Evolutionary conservation across 2,888 invertebrate genomes (phyloP), one percentile per base, ranked within the genome.

Genomic region (Philereme transversata): DNA sequence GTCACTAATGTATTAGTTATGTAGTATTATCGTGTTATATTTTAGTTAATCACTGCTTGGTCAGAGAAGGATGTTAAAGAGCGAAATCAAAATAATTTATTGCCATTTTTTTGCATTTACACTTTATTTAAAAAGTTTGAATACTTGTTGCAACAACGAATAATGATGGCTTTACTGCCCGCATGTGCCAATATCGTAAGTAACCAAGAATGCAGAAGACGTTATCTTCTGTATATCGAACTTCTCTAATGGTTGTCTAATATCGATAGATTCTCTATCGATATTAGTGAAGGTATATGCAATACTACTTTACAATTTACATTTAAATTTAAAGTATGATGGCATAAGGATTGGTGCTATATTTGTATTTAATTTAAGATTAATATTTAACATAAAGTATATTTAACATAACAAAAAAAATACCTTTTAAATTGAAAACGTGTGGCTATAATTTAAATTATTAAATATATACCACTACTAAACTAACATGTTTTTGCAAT

Each of bases 31-130:
- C 22, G 70, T 71, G 70, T 68, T 73, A 65, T 77, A 74, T 79
- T 76, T 76, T 71, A 64, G 73, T 74, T 77, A 76, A 77, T 73
- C 70, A 72, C 76, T 77, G 81, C 78, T 75, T 83, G 72, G 73
- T 76, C 73, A 72, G 64, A 74, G 68, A 74, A 73, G 72, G 62
- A 72, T 72, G 74, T 60, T 68, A 73, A 75, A 72, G 68, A 77
- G 74, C 68, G 73, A 77, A 86, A 82, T 80, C 77, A 84, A 79
- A 79, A 80, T 81, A 81, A 56, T 66, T 45, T 86, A 83, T 89
- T 90, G 91, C 91, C 91, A 91, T 92, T 89, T 84, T 22, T 83
- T 86, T 90, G 91, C 91, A 92, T 92, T 92, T 92, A 91, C 85
- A 81, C 79, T 84, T 79, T 80, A 82, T 80, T 82, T 83, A 82